Percentiles rank a stretch among this genome's conserved stretches.
These are phyloP conservation scores for Diarsia dahlii DNA, from an alignment of 2,888 invertebrate genomes.

Conservation along the genomic window DNA sequence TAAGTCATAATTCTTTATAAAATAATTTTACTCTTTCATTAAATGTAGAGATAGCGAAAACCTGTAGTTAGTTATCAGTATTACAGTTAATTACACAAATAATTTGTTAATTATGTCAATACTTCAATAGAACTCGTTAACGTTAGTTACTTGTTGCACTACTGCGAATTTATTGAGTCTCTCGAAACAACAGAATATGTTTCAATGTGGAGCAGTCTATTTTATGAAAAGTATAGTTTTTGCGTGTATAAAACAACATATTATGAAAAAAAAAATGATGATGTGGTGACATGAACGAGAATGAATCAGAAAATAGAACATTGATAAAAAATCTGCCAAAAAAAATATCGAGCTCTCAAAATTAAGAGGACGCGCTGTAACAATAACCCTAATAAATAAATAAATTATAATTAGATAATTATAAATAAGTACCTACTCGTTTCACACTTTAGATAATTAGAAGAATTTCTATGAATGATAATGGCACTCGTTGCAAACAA, in stretches of 20 bases:
- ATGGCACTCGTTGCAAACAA: no score
- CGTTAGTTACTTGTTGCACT: not conserved
- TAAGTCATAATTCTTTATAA: not conserved
- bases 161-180: not conserved
- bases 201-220: not conserved
- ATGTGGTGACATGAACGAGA: no score
- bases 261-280: no score
- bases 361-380: not conserved
- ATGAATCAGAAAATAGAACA: not conserved
- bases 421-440: no score
- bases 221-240: not conserved
- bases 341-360: not conserved
- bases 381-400: not conserved
- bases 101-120: slow-evolving; percentile 2
- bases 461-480: no score
- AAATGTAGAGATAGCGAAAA: slow-evolving; percentile 1
- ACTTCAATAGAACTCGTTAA: not conserved
- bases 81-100: not conserved
- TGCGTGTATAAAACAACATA: no score
- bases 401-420: no score
- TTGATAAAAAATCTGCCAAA: not conserved
- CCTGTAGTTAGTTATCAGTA: not conserved
- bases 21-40: slow-evolving; percentile 3
- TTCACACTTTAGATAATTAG: no score
- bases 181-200: not conserved